Evolutionary conservation across 2,113 vertebrate genomes (phyloP).

Genomic region (Odontesthes bonariensis): DNA sequence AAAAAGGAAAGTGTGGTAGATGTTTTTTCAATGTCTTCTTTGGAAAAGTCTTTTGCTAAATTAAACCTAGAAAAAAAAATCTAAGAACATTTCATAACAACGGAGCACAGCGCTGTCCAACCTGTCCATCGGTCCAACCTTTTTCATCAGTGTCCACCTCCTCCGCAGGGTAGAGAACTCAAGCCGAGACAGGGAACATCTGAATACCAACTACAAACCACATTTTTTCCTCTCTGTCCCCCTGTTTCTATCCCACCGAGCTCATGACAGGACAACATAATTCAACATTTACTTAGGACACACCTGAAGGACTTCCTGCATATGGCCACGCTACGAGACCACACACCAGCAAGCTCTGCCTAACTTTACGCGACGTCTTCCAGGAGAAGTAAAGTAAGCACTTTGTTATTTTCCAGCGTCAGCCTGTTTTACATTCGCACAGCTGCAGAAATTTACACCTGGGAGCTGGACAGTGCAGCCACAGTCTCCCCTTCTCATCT

Average conservation of each 20-base stretch:
- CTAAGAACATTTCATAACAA: too few species aligned
- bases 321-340: conserved; percentile 44
- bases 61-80: too few species aligned
- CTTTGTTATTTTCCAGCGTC: conserved; percentile 21
- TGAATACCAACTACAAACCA: conserved; percentile 47
- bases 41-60: too few species aligned
- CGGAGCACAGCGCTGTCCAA: conserved; percentile 20
- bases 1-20: not conserved
- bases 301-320: conserved; percentile 22
- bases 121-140: conserved; percentile 33
- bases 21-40: conserved; percentile 15
- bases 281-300: conserved; percentile 40
- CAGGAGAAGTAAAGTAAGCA: conserved; percentile 21
- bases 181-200: conserved; percentile 34
- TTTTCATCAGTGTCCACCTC: conserved; percentile 40
- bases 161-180: conserved; percentile 29
- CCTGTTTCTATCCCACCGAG: conserved; percentile 9
- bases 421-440: conserved; percentile 25
- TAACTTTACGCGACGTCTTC: conserved; percentile 27
- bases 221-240: conserved; percentile 20
- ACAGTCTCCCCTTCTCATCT: conserved; percentile 9
- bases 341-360: conserved; percentile 24
- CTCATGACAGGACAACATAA: conserved; percentile 34
- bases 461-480: not conserved
- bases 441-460: conserved; percentile 41